Evolutionary conservation across 2,888 invertebrate species (phyloP), one percentile per base, ranked within the genome.

Genomic region (Dicyrtoma fusca): DNA sequence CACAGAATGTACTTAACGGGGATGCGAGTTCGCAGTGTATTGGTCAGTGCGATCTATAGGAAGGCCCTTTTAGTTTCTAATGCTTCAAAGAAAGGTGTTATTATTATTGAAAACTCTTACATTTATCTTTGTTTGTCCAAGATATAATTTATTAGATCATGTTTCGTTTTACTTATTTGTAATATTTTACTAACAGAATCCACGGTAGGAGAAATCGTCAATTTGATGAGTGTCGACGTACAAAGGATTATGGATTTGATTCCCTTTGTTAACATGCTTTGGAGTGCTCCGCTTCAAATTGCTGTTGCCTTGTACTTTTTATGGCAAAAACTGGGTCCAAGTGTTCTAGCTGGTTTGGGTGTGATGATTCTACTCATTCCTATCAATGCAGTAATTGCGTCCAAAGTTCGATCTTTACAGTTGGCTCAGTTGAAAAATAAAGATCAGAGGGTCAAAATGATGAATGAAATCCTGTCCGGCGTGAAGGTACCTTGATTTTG

Each of bases 281-380:
- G 76, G 76, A 92, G 92, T 1, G 92, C 92, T 0, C 95, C 95
- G 0, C 84, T 95, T 26, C 95, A 96, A 86, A 96, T 97, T 78
- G 86, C 87, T 2, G 84, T 96, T 45, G 91, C 94, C 0, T 84
- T 96, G 61, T 93, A 91, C 82, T 93, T 94, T 85, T 84, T 95
- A 11, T 95, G 92, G 92, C 87, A 88, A 14, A 88, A 90, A 76
- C 83, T 94, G 21, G 93, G 93, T 23, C 73, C 73, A 11, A 44
- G 96, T 0, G 94, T 96, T 0, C 84, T 98, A 10, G 94, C 96
- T 63, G 96, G 96, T n/a, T 85, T 98, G 62, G 92, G 91, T 3
- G 92, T 97, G 49, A 94, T 98, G 92, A 89, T 97, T 61, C 88
- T 97, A 65, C 87, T 97, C 72, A 94, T 98, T 76, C 95, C 95